Conservation (phyloP, 1,140 invertebrate genomes). For the Triops longicaudatus region DNA sequence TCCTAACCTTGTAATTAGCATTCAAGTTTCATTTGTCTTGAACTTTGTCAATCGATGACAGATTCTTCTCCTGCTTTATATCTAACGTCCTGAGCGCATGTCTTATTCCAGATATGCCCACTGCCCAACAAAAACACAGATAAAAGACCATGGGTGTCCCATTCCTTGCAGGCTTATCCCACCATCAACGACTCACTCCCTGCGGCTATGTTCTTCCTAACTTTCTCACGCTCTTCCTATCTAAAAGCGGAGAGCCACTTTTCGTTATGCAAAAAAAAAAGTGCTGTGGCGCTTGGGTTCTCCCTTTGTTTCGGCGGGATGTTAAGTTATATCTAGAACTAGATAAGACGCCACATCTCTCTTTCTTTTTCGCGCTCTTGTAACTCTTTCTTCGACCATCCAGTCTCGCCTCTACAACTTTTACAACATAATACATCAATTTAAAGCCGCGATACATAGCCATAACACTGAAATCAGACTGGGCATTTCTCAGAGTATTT, state of each 20-base stretch:
- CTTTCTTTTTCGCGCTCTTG: constrained; percentile 2
- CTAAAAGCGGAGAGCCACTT: not conserved
- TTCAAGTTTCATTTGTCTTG: not conserved
- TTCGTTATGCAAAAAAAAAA: constrained; percentile 12
- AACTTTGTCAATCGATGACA: not conserved
- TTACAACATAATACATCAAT: not conserved
- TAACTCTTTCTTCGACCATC: not conserved
- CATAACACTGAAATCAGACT: not conserved
- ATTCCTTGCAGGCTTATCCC: constrained; percentile 4
- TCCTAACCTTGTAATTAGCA: not conserved
- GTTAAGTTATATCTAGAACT: not conserved
- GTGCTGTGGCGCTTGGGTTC: not conserved
- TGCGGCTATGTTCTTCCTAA: not conserved
- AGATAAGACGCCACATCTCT: not conserved
- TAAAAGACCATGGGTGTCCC: constrained; percentile 14
- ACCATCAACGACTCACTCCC: constrained; percentile 5
- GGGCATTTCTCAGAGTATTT: not conserved
- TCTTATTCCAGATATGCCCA: not conserved
- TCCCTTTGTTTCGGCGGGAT: not conserved
- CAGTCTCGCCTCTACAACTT: not conserved
- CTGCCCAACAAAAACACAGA: not conserved
- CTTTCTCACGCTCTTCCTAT: constrained; percentile 10
- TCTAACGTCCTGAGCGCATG: not conserved
- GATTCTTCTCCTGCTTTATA: not conserved
- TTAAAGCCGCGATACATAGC: not conserved